phyloP scores from a whole-genome alignment of 1,140 invertebrate genomes.

The Palaemon carinicauda region DNA sequence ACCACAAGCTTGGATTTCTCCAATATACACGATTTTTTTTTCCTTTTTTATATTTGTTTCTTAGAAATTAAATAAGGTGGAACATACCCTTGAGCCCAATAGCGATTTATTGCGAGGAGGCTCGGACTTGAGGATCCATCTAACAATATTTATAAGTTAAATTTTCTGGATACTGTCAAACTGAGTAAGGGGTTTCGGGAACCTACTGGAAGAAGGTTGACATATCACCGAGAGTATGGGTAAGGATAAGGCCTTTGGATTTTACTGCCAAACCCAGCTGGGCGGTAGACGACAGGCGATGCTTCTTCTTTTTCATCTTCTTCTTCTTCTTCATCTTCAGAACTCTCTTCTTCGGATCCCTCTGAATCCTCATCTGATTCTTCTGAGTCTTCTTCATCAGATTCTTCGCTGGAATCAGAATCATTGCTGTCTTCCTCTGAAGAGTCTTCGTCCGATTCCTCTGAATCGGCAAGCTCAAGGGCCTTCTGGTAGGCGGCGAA shows the following conservation, averaged over 20 bases:
- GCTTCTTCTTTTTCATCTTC: neutral
- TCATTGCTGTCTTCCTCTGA: neutral
- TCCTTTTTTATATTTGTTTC: no score
- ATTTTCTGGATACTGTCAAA: no score
- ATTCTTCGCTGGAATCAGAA: neutral
- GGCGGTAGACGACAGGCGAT: neutral
- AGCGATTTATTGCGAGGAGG: neutral
- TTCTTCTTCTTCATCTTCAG: neutral
- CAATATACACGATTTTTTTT: neutral
- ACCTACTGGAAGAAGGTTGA: neutral
- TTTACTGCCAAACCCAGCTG: neutral
- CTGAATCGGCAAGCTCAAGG: conserved; percentile 39
- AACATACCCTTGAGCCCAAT: neutral
- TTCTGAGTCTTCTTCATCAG: neutral
- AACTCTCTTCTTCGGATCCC: neutral
- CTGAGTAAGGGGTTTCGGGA: neutral
- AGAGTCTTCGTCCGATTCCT: conserved; percentile 39
- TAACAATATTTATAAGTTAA: neutral
- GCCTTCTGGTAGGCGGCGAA: conserved; percentile 55
- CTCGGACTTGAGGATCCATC: neutral
- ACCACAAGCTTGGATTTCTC: neutral
- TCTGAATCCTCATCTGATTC: neutral
- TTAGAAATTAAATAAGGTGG: no score
- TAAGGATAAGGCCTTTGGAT: neutral
- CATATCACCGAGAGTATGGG: neutral